These are phyloP conservation scores for Acronicta alni DNA, from an alignment of 2,888 invertebrate species.

Conservation along the genomic window DNA sequence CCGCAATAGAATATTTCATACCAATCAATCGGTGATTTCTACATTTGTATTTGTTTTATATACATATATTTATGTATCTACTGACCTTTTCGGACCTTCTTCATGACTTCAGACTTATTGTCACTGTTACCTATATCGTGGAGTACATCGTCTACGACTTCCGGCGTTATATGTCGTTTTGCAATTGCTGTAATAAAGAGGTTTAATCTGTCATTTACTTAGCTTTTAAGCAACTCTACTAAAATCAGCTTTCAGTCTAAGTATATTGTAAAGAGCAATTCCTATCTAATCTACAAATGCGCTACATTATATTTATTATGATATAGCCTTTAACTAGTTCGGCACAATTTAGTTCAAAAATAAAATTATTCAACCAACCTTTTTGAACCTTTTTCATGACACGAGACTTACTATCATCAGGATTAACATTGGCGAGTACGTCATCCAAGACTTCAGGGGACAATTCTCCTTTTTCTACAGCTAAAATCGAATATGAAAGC, in stretches of 20 bases:
- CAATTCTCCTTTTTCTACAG: neutral
- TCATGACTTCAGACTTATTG: conserved; percentile 25
- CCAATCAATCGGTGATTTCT: no score
- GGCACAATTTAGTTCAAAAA: no score
- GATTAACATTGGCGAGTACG: neutral
- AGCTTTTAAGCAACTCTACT: no score
- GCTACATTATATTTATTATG: no score
- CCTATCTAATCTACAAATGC: no score
- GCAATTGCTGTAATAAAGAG: neutral
- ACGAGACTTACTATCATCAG: neutral
- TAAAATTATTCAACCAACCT: neutral
- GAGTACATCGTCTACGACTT: neutral
- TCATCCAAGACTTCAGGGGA: neutral
- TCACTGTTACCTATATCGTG: conserved; percentile 7
- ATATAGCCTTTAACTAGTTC: no score
- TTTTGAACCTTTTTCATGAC: neutral
- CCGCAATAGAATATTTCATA: no score
- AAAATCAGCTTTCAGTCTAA: no score
- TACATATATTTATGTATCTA: no score
- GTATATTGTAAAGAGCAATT: no score
- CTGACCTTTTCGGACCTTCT: conserved; percentile 24
- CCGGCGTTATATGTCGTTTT: neutral
- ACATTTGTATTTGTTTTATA: no score
- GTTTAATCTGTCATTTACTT: neutral
- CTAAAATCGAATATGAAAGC: neutral